phyloP scores from a whole-genome alignment of 2,888 invertebrate species.

The Heteromyza rotundicornis region DNA sequence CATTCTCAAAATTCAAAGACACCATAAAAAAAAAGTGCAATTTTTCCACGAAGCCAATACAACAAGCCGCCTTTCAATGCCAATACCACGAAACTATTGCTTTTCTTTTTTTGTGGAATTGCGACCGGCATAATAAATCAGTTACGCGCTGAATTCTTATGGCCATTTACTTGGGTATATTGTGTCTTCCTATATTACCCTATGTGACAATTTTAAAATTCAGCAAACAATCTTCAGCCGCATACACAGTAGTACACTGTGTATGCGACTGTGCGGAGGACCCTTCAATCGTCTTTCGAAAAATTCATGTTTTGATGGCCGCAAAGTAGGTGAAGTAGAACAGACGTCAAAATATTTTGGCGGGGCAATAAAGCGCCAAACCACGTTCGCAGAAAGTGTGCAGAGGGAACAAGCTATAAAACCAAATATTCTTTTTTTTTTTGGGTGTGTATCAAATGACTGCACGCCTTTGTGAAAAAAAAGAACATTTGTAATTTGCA shows the following conservation, averaged over 20 bases:
- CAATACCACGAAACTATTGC: conserved; percentile 16
- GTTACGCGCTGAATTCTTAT: conserved; percentile 25
- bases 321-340: conserved; percentile 37
- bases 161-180: background rate
- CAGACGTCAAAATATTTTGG: conserved; percentile 49
- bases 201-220: background rate
- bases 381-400: no score
- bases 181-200: no score
- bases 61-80: conserved; percentile 22
- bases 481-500: background rate
- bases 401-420: background rate
- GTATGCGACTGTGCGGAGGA: background rate
- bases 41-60: conserved; percentile 16
- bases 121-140: conserved; percentile 29
- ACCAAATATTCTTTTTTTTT: background rate
- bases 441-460: no score
- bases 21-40: background rate
- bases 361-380: conserved; percentile 30
- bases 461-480: conserved; percentile 23
- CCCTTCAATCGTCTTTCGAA: background rate
- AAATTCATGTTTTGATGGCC: background rate
- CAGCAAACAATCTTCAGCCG: background rate
- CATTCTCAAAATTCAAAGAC: no score
- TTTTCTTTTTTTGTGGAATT: background rate
- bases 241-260: background rate